A percentile compares a stretch with the other conserved stretches of the same genome.
phyloP scores from a whole-genome alignment of 2,888 invertebrate species.

The Hedya salicella region DNA sequence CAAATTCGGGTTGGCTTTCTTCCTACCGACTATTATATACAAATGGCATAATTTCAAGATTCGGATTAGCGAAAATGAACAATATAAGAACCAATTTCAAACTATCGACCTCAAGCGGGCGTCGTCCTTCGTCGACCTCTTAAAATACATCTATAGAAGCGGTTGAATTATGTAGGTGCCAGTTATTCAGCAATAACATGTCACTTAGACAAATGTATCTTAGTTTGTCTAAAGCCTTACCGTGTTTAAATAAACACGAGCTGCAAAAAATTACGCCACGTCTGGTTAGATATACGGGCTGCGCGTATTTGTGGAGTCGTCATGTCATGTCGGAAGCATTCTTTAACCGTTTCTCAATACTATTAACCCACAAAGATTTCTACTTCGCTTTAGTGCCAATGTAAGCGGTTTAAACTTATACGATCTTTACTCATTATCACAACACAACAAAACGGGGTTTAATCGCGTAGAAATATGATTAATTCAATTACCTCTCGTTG shows the following conservation, averaged over 20 bases:
- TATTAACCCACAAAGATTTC: constrained; percentile 41
- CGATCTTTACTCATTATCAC: background rate
- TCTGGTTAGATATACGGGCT: constrained; percentile 13
- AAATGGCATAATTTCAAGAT: no score
- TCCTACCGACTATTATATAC: no score
- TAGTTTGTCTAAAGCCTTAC: constrained; percentile 13
- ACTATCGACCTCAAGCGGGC: no score
- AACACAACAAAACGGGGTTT: background rate
- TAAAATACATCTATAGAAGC: no score
- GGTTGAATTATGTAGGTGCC: background rate
- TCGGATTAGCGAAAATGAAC: no score
- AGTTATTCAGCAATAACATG: background rate
- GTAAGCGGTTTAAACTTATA: background rate
- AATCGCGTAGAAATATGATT: no score
- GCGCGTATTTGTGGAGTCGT: constrained; percentile 20
- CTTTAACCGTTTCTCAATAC: constrained; percentile 43
- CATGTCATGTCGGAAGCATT: constrained; percentile 34
- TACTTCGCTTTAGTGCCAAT: background rate
- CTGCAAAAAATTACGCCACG: constrained; percentile 28
- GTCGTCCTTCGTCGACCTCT: no score
- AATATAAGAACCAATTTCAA: no score
- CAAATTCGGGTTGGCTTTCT: no score
- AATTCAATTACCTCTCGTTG: no score
- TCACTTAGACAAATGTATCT: constrained; percentile 3
- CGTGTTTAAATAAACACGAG: constrained; percentile 12